These are phyloP conservation scores for Mylabris sibirica DNA, from an alignment of 2,888 invertebrate species.

Conservation along the genomic window DNA sequence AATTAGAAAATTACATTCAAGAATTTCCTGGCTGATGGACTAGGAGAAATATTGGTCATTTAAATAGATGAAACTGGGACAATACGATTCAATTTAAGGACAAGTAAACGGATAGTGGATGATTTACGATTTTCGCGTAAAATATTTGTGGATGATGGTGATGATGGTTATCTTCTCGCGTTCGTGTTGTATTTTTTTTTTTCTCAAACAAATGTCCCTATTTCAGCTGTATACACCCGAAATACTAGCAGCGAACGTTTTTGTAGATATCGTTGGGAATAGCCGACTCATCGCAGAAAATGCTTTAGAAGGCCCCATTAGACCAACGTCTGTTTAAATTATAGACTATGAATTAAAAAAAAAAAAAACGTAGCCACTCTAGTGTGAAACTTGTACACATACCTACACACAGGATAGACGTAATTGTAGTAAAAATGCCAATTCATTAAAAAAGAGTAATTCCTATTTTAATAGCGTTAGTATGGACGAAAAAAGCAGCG, in stretches of 20 bases:
- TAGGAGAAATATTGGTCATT: not conserved
- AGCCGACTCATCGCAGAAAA: slow-evolving; percentile 31
- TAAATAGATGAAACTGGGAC: slow-evolving; percentile 1
- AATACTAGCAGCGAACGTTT: not conserved
- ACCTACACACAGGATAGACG: slow-evolving; percentile 14
- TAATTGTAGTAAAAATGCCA: slow-evolving; percentile 27
- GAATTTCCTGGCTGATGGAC: slow-evolving; percentile 17
- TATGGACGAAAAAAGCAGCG: not conserved
- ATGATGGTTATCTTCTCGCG: not conserved
- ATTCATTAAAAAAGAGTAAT: slow-evolving; percentile 32
- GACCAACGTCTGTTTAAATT: slow-evolving; percentile 31
- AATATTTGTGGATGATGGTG: not conserved
- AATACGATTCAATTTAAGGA: not conserved
- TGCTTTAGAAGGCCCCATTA: slow-evolving; percentile 27
- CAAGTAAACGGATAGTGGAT: not conserved
- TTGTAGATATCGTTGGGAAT: not conserved
- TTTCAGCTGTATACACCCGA: not conserved
- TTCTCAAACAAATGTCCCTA: not conserved
- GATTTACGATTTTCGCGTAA: slow-evolving; percentile 1
- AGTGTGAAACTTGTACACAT: not conserved
- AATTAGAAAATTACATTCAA: slow-evolving; percentile 44
- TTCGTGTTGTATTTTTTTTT: not conserved
- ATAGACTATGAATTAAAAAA: slow-evolving; percentile 27
- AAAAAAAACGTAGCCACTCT: slow-evolving; percentile 31
- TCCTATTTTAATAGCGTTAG: slow-evolving; percentile 20